Evolutionary conservation across 2,113 vertebrate genomes (phyloP), one percentile per base, ranked within the genome.

Genomic region (Kobus ellipsiprymnus): DNA sequence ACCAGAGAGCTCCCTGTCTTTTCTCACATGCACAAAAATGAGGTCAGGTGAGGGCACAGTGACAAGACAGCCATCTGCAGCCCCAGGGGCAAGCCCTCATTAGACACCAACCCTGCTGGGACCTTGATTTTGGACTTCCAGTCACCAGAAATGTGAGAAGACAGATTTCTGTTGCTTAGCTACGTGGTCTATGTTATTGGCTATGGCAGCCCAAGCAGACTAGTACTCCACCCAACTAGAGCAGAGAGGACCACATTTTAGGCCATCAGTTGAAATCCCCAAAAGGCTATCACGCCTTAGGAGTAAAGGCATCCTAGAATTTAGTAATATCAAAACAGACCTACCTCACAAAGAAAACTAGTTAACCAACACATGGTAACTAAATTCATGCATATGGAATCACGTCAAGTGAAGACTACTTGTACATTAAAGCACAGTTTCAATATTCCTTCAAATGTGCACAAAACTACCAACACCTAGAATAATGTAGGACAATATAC

Each of bases 331-430:
- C 29, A 16, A 93, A 96, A 96, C 33, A 81, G 86, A 5, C 52
- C 40, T 96, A 33, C 16, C 19, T 88, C 83, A 96, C 10, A 93
- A 96, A 96, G 46, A 87, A 62, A 91, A 83, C 6, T 85, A 92
- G 27, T 52, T 25, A 86, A 93, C 71, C 86, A 89, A 78, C 71
- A 25, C 80, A 87, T 16, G 59, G 2, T 55, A 95, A 94, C 54
- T 92, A 86, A 77, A 92, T n/a, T 90, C 33, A 60, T 50, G 36
- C 29, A 40, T 33, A 71, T 78, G 50, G 29, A 96, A 97, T 46
- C 50, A 36, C 5, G 15, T 55, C 54, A 87, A 78, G 36, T 55
- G 33, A 97, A 44, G 33, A 64, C 40, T 92, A 8, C 33, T 19
- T 94, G 9, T 44, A 91, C 44, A 82, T 77, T 62, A 90, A 95